Base-by-base conservation (phyloP, 1,140 invertebrate species). In the Aleiodes sp. region DNA sequence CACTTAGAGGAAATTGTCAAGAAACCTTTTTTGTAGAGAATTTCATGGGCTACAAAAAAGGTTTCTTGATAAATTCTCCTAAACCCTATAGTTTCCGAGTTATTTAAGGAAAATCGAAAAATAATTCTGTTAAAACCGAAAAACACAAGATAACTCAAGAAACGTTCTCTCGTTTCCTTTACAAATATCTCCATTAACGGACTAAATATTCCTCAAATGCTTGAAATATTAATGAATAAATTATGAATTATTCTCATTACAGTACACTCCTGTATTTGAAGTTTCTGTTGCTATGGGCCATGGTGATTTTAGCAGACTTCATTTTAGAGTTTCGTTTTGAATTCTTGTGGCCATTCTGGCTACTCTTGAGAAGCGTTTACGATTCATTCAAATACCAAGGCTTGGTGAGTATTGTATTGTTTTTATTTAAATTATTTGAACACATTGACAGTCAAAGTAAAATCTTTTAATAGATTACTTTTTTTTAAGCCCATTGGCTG, bases 331-430 rank as follows among this genome's bases (percentile, higher is more conserved):
- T 99, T 88, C 94, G 98, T 78, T 98, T 99, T 89, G 98, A 99
- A 90, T 98, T 98, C 88, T 90, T 99, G 75, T 99, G 97, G 96
- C 98, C 98, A 52, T 97, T 99, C 87, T 99, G 97, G 95, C 90
- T 99, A 73, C 90, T 99, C 74, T 88, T 99, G 66, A 91, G 97
- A 86, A 98, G 96, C 86, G 94, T 98, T 71, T 96, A 98, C 88
- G 97, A 99, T 87, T 97, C 96, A 72, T 99, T 97, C 86, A 98
- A 98, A 89, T 98, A 98, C 88, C 98, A 99, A 91, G 97, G 97
- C 84, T 90, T 99, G 90, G 96, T 98, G 87, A 94, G 93, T 92
- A 84, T 94, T n/a, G n/a, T n/a, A n/a, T n/a, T n/a, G n/a, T n/a
- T n/a, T n/a, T n/a, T n/a, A n/a, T n/a, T n/a, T n/a, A n/a, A n/a